Evolutionary conservation across 2,888 invertebrate genomes (phyloP).

Genomic region (Chrysolina haemoptera): DNA sequence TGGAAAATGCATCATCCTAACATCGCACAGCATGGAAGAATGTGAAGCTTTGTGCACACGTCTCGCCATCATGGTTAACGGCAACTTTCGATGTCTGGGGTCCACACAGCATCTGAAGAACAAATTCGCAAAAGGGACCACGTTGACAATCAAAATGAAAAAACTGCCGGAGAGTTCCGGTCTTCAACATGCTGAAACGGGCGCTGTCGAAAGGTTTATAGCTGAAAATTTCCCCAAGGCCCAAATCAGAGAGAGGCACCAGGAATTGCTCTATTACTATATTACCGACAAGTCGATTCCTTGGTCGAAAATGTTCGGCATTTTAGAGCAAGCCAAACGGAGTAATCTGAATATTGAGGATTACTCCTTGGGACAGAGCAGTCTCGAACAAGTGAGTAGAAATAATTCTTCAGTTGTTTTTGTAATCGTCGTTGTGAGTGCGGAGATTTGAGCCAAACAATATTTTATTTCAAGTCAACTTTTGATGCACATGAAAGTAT

Average conservation of each 20-base stretch:
- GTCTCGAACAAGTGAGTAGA: slow-evolving; percentile 78
- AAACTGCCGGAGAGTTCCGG: slow-evolving; percentile 48
- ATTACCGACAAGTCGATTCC: slow-evolving; percentile 74
- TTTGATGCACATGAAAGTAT: no score
- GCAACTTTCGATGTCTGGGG: slow-evolving; percentile 84
- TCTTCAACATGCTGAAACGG: slow-evolving; percentile 45
- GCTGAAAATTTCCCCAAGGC: slow-evolving; percentile 62
- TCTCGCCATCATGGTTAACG: slow-evolving; percentile 90
- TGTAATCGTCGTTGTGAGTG: slow-evolving; percentile 26
- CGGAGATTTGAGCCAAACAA: no score
- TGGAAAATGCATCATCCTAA: slow-evolving; percentile 84
- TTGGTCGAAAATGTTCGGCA: slow-evolving; percentile 84
- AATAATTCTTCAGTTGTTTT: neutral
- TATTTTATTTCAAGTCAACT: no score
- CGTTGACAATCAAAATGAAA: slow-evolving; percentile 68
- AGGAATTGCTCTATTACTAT: slow-evolving; percentile 82
- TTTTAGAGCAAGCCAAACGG: slow-evolving; percentile 75
- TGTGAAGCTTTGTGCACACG: slow-evolving; percentile 88
- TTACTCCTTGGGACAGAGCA: slow-evolving; percentile 87
- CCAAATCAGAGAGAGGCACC: slow-evolving; percentile 77
- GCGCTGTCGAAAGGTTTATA: slow-evolving; percentile 58
- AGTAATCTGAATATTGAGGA: slow-evolving; percentile 76
- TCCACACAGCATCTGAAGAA: slow-evolving; percentile 87
- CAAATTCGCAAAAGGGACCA: slow-evolving; percentile 79
- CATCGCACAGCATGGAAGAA: slow-evolving; percentile 91